phyloP scores from a whole-genome alignment of 2,113 vertebrate genomes.

The Martes martes region DNA sequence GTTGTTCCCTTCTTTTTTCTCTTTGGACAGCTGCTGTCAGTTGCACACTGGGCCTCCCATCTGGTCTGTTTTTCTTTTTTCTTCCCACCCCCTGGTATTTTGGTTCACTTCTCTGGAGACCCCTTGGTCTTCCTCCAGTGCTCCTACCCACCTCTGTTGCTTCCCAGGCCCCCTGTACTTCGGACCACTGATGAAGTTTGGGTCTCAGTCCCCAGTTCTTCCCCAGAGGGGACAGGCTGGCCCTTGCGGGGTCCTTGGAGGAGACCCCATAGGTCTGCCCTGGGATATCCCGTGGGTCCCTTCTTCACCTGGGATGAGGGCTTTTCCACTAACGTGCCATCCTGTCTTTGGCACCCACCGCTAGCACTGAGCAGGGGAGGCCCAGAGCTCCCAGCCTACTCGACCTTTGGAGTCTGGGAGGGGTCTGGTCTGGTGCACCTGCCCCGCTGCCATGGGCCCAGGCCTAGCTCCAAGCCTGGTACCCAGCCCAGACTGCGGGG shows the following conservation, averaged over 20 bases:
- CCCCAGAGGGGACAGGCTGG: not conserved
- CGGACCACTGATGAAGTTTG: no score
- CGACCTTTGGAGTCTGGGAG: not conserved
- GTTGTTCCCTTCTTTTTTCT: not conserved
- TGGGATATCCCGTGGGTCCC: not conserved
- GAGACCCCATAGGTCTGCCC: not conserved
- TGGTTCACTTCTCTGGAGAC: not conserved
- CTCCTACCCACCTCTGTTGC: not conserved
- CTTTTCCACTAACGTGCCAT: accelerated
- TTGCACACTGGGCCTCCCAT: not conserved
- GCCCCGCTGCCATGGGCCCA: accelerated
- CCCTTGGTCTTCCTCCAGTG: not conserved
- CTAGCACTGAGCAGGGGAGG: no score
- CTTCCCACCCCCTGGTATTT: not conserved
- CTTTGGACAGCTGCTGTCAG: accelerated
- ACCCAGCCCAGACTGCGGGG: accelerated
- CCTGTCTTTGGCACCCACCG: no score
- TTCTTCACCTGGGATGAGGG: not conserved
- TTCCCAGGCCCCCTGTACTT: not conserved
- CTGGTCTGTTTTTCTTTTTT: not conserved
- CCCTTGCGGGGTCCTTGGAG: no score
- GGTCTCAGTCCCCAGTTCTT: not conserved
- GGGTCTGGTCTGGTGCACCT: accelerated
- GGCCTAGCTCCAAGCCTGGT: accelerated
- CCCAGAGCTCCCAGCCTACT: not conserved